Conservation (phyloP, 2,888 invertebrate genomes). For the Philaethria dido region DNA sequence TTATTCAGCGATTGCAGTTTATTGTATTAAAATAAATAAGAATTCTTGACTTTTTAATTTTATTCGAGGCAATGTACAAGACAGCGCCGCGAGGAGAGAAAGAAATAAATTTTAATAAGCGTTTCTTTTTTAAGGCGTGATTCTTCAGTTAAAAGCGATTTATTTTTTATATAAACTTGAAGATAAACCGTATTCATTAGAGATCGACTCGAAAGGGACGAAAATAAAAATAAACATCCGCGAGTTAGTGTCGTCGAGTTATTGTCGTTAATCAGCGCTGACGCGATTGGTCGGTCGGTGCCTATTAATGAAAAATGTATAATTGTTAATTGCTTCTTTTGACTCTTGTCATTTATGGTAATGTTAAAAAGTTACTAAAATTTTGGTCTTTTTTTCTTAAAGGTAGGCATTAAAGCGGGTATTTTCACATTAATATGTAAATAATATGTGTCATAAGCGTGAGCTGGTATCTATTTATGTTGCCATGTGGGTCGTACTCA, state of each 20-base stretch:
- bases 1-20: conserved; percentile 84
- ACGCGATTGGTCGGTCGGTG: conserved; percentile 39
- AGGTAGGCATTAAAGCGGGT: conserved; percentile 31
- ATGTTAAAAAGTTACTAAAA: neutral
- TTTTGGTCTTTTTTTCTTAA: conserved; percentile 21
- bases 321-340: conserved; percentile 27
- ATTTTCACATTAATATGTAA: conserved; percentile 44
- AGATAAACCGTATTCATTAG: conserved; percentile 84
- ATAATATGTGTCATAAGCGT: conserved; percentile 50
- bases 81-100: conserved; percentile 80
- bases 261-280: conserved; percentile 79
- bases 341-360: conserved; percentile 1
- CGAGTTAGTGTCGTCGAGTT: conserved; percentile 80
- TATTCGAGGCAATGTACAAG: conserved; percentile 81
- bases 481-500: conserved; percentile 47
- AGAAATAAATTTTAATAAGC: conserved; percentile 84
- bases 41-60: conserved; percentile 84
- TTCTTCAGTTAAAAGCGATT: conserved; percentile 84
- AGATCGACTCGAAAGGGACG: conserved; percentile 81
- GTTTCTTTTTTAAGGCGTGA: conserved; percentile 84
- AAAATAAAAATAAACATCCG: conserved; percentile 79
- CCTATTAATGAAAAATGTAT: conserved; percentile 30
- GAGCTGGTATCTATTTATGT: conserved; percentile 47
- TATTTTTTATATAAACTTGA: conserved; percentile 83
- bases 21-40: conserved; percentile 85